Conservation (phyloP, 2,797 vertebrate genomes). For the Eurystomus glaucurus region DNA sequence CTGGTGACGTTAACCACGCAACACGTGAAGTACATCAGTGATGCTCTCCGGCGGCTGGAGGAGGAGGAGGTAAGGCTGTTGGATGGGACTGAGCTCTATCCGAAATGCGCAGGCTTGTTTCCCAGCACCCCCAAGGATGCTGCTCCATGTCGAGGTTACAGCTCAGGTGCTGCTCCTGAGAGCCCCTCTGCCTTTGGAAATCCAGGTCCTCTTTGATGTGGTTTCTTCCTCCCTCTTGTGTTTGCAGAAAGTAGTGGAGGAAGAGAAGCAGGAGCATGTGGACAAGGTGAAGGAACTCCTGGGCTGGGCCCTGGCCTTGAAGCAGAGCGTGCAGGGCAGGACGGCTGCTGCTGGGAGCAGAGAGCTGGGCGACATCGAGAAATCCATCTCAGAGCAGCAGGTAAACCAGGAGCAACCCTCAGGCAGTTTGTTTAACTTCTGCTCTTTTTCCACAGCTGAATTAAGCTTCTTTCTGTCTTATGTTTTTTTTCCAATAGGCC, state of each 20-base stretch:
- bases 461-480: neutral
- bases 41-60: slow-evolving; percentile 93
- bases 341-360: slow-evolving; percentile 61
- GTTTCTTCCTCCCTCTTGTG: neutral
- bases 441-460: neutral
- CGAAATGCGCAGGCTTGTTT: accelerated
- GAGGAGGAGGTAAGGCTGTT: slow-evolving; percentile 92
- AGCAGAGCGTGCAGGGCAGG: slow-evolving; percentile 80
- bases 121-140: neutral
- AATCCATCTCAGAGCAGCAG: slow-evolving; percentile 94
- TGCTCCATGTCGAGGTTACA: accelerated
- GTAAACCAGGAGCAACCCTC: slow-evolving; percentile 59
- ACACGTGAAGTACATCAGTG: slow-evolving; percentile 98
- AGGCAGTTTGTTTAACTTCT: neutral
- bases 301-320: slow-evolving; percentile 90
- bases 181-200: neutral
- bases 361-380: slow-evolving; percentile 84
- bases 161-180: accelerated
- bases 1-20: slow-evolving; percentile 97
- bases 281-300: slow-evolving; percentile 94
- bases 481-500: slow-evolving; percentile 77
- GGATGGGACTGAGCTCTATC: accelerated
- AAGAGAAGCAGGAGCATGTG: slow-evolving; percentile 94
- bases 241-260: slow-evolving; percentile 95
- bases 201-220: neutral